phyloP scores from a whole-genome alignment of 2,888 invertebrate genomes.

The Thecophora atra region DNA sequence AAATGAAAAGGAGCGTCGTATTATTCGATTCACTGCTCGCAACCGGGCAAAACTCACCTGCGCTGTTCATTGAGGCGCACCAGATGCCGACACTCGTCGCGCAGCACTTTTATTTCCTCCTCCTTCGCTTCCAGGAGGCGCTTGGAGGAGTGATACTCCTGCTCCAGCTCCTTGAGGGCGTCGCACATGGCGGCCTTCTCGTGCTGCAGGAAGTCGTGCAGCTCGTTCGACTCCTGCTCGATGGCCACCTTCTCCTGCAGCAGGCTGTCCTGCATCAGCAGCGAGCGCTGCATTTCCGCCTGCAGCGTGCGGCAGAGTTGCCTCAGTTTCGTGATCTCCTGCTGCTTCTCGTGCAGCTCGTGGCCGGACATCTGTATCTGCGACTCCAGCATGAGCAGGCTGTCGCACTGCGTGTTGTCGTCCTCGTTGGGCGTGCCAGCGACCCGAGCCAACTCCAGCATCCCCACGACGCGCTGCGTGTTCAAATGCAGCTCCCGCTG shows the following conservation, averaged over 20 bases:
- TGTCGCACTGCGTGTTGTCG: conserved; percentile 68
- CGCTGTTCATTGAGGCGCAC: conserved; percentile 84
- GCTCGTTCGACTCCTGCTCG: conserved; percentile 82
- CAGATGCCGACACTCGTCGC: conserved; percentile 81
- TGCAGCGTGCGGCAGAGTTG: conserved; percentile 77
- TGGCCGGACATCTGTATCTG: conserved; percentile 80
- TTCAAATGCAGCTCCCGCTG: conserved; percentile 79
- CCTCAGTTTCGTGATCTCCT: conserved; percentile 78
- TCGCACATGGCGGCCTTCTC: conserved; percentile 84
- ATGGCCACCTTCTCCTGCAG: conserved; percentile 80
- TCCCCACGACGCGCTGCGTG: conserved; percentile 75
- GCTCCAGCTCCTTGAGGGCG: conserved; percentile 80
- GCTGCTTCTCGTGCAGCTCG: conserved; percentile 78
- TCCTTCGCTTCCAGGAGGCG: conserved; percentile 68
- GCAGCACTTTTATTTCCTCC: conserved; percentile 71
- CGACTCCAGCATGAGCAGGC: conserved; percentile 78
- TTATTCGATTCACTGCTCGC: neutral
- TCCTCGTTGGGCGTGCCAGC: conserved; percentile 64
- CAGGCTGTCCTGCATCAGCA: conserved; percentile 74
- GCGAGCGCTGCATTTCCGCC: conserved; percentile 74
- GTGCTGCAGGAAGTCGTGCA: conserved; percentile 88
- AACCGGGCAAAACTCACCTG: conserved; percentile 66
- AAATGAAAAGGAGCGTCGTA: neutral
- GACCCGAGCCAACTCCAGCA: conserved; percentile 66
- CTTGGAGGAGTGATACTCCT: conserved; percentile 58